These are phyloP conservation scores for Lepidocolaptes lacrymiger DNA, from an alignment of 2,797 vertebrate genomes.

Conservation along the genomic window DNA sequence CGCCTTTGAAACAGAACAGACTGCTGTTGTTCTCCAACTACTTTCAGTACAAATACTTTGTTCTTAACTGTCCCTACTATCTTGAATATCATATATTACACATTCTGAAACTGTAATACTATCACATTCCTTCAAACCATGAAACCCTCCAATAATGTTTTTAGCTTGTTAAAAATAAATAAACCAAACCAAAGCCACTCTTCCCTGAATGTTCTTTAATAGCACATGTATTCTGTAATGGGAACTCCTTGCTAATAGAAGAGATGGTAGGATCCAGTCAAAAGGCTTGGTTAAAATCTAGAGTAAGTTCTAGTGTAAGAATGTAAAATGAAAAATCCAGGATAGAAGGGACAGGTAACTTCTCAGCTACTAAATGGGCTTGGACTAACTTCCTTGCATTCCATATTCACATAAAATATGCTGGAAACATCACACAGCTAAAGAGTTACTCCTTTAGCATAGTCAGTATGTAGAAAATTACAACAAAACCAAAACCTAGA, in stretches of 20 bases:
- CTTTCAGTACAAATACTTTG: background rate
- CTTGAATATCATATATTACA: background rate
- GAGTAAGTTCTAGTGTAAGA: background rate
- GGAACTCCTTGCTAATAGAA: background rate
- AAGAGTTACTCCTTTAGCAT: background rate
- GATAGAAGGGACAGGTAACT: background rate
- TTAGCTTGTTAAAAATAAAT: background rate
- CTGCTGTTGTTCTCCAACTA: background rate
- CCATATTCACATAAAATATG: background rate
- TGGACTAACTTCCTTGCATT: background rate
- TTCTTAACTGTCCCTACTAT: background rate
- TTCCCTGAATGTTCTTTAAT: background rate
- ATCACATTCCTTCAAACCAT: background rate
- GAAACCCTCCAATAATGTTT: background rate
- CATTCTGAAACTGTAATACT: background rate
- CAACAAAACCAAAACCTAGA: background rate
- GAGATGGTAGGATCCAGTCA: background rate
- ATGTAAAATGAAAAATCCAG: background rate
- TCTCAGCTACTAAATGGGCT: background rate
- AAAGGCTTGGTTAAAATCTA: background rate
- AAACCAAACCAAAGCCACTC: background rate
- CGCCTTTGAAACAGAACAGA: conserved; percentile 11
- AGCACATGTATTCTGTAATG: background rate
- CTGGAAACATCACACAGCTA: background rate
- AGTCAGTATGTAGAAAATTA: background rate